Evolutionary conservation across 1,140 invertebrate species (phyloP).

Genomic region (Cotesia vestalis): DNA sequence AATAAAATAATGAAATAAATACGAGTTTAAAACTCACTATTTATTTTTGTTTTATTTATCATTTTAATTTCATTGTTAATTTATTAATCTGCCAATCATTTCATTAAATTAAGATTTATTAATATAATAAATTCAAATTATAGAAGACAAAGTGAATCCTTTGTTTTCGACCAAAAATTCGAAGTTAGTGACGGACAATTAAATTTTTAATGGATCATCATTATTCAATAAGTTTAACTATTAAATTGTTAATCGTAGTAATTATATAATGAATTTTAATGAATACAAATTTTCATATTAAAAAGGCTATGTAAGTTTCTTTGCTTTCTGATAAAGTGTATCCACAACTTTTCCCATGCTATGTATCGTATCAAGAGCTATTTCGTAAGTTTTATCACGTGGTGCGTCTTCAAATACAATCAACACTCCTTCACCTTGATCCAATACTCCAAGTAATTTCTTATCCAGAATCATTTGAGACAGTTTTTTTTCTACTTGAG

Average conservation of each 20-base stretch:
- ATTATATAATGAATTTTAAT: slow-evolving; percentile 52
- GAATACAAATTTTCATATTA: slow-evolving; percentile 49
- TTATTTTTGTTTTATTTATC: neutral
- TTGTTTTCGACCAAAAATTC: neutral
- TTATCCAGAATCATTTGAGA: slow-evolving; percentile 99
- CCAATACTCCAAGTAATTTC: slow-evolving; percentile 95
- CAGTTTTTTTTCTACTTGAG: slow-evolving; percentile 96
- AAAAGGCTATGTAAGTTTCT: slow-evolving; percentile 90
- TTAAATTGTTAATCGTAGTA: slow-evolving; percentile 53
- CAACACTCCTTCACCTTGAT: slow-evolving; percentile 96
- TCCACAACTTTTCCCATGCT: slow-evolving; percentile 99
- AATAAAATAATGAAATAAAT: slow-evolving; percentile 9
- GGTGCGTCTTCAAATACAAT: slow-evolving; percentile 96
- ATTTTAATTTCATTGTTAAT: neutral
- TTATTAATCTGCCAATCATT: neutral
- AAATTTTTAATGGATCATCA: slow-evolving; percentile 45
- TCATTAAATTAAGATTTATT: neutral
- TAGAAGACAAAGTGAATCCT: neutral
- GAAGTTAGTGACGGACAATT: slow-evolving; percentile 43
- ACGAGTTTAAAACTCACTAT: slow-evolving; percentile 9
- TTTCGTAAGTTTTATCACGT: slow-evolving; percentile 97
- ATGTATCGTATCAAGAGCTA: slow-evolving; percentile 95
- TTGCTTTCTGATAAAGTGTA: slow-evolving; percentile 97
- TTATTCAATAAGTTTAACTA: slow-evolving; percentile 51
- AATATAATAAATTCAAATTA: slow-evolving; percentile 13